A percentile compares a stretch with the other conserved stretches of the same genome.
Conservation (phyloP, 2,113 vertebrate genomes). For the Rhadina sibilatrix region DNA sequence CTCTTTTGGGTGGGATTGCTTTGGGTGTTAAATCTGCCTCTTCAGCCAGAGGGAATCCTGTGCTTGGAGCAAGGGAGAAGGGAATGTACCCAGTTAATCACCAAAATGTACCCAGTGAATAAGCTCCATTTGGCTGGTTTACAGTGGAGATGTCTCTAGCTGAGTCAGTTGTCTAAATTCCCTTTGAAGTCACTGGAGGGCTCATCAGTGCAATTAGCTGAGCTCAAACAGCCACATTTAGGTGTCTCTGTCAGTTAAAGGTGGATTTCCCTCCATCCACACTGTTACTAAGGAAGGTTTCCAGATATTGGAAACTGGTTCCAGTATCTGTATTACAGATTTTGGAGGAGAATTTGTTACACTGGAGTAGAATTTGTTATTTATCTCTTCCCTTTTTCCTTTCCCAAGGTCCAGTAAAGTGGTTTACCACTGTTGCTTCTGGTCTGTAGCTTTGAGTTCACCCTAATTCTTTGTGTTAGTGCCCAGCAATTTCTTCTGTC, state of each 20-base stretch:
- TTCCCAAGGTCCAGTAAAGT: background rate
- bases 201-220: background rate
- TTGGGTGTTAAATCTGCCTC: background rate
- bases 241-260: background rate
- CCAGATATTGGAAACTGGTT: background rate
- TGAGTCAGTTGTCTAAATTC: background rate
- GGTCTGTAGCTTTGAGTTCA: background rate
- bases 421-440: background rate
- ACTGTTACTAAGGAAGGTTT: background rate
- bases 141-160: background rate
- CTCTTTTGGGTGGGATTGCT: background rate
- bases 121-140: background rate
- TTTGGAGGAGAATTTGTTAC: background rate
- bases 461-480: background rate
- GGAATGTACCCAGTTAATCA: background rate
- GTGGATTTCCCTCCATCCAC: background rate
- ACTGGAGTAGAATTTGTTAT: background rate
- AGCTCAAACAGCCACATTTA: background rate
- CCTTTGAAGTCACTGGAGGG: background rate
- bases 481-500: background rate
- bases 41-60: background rate
- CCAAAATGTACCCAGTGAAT: background rate
- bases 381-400: background rate
- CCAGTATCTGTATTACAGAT: fast-evolving
- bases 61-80: background rate